These are phyloP conservation scores for Acanthococcus lagerstroemiae DNA, from an alignment of 2,888 invertebrate genomes.

Conservation along the genomic window DNA sequence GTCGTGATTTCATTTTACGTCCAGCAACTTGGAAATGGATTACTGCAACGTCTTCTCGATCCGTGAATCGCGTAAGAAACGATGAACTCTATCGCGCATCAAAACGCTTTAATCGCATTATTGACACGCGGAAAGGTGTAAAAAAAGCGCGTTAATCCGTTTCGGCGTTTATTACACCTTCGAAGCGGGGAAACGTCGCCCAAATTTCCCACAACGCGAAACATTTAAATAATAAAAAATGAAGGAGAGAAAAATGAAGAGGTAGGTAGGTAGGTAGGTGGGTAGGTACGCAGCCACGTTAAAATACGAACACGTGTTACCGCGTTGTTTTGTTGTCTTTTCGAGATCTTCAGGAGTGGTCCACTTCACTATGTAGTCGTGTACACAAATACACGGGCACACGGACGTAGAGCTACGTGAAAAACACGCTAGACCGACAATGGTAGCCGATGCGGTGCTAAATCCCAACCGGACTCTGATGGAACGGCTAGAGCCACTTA, in stretches of 20 bases:
- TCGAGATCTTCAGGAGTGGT: conserved; percentile 8
- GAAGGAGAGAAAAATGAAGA: not conserved
- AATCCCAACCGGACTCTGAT: conserved; percentile 3
- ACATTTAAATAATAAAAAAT: not conserved
- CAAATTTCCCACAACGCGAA: not conserved
- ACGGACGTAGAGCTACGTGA: not conserved
- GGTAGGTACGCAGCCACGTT: not conserved
- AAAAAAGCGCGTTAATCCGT: too few relatives aligned
- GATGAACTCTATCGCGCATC: too few relatives aligned
- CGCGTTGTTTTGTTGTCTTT: conserved; percentile 5
- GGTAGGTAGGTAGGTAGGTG: too few relatives aligned
- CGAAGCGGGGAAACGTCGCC: too few relatives aligned
- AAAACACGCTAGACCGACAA: not conserved
- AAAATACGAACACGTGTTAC: conserved; percentile 10
- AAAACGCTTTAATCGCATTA: too few relatives aligned
- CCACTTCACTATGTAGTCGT: not conserved
- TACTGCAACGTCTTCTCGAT: too few relatives aligned
- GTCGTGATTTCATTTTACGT: too few relatives aligned
- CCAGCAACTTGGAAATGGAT: too few relatives aligned
- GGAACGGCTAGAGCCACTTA: conserved; percentile 4
- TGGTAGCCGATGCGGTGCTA: conserved; percentile 7
- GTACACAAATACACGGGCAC: not conserved
- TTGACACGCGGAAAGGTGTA: too few relatives aligned
- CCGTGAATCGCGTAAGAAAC: too few relatives aligned
- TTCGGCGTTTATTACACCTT: too few relatives aligned